Evolutionary conservation across 2,113 vertebrate genomes (phyloP), one percentile per base, ranked within the genome.

Genomic region (Takifugu flavidus): DNA sequence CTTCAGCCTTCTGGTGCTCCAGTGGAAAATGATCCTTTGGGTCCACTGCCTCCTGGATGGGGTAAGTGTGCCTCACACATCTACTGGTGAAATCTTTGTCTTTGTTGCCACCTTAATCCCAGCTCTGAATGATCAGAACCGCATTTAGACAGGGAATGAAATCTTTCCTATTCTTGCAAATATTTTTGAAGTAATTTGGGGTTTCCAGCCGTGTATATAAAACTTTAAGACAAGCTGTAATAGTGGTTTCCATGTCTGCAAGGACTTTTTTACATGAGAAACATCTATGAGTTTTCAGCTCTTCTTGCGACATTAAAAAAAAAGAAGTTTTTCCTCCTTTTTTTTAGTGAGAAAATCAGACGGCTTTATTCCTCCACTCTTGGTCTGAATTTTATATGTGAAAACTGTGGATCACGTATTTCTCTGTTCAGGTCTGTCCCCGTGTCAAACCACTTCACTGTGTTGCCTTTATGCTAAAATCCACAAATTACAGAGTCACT

Each of bases 31-130:
- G 97, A 98, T 85, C 95, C 96, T 56, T 89, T 98, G 15, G 97
- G 96, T 59, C 74, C 93, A 15, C 92, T 98, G 81, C 95, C 95
- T 87, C 90, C 94, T 0, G 97, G 96, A 90, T 98, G 97, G 96
- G 97, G 97, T 99, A 91, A 98, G 97, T 95, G 83, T 5, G 25
- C 28, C 28, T 7, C n/a, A 25, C 28, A 27, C 61, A n/a, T 39
- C 65, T 26, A 55, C 6, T 13, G 7, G 6, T 20, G 12, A 20
- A 4, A 51, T 20, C 14, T 44, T 13, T 6, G 26, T 39, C 34
- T 39, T 39, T 39, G 7, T 31, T 31, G 29, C 29, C 2, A 4
- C 7, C 29, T 6, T 20, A 20, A 20, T 20, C 20, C 20, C 20
- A 20, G 1, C 29, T 39, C n/a, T n/a, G 13, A 15, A 42, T 5